These are phyloP conservation scores for Lophius piscatorius DNA, from an alignment of 2,113 vertebrate genomes.

Conservation along the genomic window DNA sequence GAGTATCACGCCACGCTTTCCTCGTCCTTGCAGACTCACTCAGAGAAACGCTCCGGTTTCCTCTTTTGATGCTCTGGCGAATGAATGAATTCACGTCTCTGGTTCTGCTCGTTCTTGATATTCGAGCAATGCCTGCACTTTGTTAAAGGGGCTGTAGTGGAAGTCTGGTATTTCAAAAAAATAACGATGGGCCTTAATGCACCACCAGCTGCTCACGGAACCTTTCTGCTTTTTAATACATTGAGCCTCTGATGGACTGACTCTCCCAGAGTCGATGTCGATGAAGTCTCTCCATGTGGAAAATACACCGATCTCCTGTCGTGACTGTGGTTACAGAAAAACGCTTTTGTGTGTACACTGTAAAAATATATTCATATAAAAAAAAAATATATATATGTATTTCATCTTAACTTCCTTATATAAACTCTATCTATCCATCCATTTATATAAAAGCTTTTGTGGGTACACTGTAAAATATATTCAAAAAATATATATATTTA, in stretches of 20 bases:
- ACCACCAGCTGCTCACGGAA: constrained; percentile 12
- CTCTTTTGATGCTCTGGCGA: constrained; percentile 41
- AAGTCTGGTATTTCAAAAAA: constrained; percentile 41
- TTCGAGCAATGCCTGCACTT: constrained; percentile 24
- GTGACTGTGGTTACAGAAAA: no score
- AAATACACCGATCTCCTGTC: constrained; percentile 4
- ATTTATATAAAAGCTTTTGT: no score
- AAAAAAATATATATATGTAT: no score
- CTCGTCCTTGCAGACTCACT: constrained; percentile 15
- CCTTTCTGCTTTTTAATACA: constrained; percentile 33
- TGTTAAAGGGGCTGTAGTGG: constrained; percentile 15
- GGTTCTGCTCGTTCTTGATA: constrained; percentile 31
- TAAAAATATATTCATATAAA: neutral
- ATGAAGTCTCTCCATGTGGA: neutral
- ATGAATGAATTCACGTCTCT: constrained; percentile 45
- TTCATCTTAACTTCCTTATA: no score
- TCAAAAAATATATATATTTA: no score
- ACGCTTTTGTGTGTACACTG: neutral
- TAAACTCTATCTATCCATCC: no score
- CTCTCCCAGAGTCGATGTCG: constrained; percentile 1
- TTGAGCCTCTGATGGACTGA: constrained; percentile 15
- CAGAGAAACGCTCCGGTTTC: constrained; percentile 18
- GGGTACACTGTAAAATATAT: neutral
- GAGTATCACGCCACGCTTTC: constrained; percentile 20
- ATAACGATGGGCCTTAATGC: constrained; percentile 35